Conservation (phyloP, 2,113 vertebrate species). For the Heterochromis multidens region DNA sequence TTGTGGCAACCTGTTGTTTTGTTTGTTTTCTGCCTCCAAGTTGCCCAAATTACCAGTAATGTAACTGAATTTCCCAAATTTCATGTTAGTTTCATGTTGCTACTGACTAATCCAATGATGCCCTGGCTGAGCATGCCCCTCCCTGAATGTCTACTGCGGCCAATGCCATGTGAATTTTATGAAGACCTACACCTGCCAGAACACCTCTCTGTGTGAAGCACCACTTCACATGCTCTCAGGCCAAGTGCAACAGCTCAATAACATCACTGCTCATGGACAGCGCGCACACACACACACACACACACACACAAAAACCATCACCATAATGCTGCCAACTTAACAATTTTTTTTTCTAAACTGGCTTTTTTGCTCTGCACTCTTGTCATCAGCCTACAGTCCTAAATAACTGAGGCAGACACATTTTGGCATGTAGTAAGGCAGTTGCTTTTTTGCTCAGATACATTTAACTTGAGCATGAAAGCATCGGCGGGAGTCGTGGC, state of each 20-base stretch:
- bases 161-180: constrained; percentile 12
- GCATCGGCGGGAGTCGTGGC: not conserved
- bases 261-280: not conserved
- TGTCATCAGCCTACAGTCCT: constrained; percentile 7
- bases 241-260: constrained; percentile 17
- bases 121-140: not conserved
- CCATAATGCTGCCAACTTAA: not conserved
- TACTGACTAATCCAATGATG: not conserved
- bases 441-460: constrained; percentile 17
- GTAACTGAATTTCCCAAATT: not conserved
- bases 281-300: not conserved
- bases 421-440: constrained; percentile 11
- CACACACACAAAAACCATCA: not conserved
- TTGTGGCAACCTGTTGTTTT: not conserved
- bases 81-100: not conserved
- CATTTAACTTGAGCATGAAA: constrained; percentile 21
- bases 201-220: constrained; percentile 16
- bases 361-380: not conserved
- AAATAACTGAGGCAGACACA: constrained; percentile 40
- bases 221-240: constrained; percentile 40
- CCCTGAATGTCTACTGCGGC: not conserved
- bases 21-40: not conserved
- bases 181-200: not conserved
- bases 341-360: not conserved
- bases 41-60: not conserved